phyloP scores from a whole-genome alignment of 2,888 invertebrate species.

The Pristionchus fissidentatus region DNA sequence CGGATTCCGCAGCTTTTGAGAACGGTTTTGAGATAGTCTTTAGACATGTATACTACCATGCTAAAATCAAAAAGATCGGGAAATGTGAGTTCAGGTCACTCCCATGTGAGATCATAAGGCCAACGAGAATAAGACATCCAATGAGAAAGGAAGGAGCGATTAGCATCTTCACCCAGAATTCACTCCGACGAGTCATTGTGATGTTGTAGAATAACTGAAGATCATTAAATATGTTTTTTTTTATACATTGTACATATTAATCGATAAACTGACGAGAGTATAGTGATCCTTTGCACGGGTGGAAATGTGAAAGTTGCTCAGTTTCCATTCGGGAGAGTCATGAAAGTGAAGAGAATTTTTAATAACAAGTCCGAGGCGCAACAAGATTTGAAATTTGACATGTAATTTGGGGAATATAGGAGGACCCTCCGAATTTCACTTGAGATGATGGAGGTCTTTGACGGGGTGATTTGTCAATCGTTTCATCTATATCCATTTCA shows the following conservation, averaged over 20 bases:
- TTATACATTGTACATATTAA: neutral
- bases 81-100: neutral
- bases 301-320: neutral
- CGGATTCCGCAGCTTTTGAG: too few species aligned
- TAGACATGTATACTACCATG: too few species aligned
- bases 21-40: too few species aligned
- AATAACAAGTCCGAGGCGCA: too few species aligned
- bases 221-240: neutral
- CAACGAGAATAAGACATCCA: constrained; percentile 33
- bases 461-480: neutral
- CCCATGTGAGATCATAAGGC: neutral
- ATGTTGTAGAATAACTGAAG: constrained; percentile 42
- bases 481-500: neutral
- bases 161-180: constrained; percentile 42
- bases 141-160: constrained; percentile 40
- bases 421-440: too few species aligned
- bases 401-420: too few species aligned
- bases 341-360: constrained; percentile 9
- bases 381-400: too few species aligned
- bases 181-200: constrained; percentile 19
- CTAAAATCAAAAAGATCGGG: too few species aligned
- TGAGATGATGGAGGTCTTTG: too few species aligned
- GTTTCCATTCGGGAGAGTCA: constrained; percentile 38
- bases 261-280: neutral
- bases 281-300: neutral